Conservation (phyloP, 2,888 invertebrate species). For the Ferdinandea cuprea region DNA sequence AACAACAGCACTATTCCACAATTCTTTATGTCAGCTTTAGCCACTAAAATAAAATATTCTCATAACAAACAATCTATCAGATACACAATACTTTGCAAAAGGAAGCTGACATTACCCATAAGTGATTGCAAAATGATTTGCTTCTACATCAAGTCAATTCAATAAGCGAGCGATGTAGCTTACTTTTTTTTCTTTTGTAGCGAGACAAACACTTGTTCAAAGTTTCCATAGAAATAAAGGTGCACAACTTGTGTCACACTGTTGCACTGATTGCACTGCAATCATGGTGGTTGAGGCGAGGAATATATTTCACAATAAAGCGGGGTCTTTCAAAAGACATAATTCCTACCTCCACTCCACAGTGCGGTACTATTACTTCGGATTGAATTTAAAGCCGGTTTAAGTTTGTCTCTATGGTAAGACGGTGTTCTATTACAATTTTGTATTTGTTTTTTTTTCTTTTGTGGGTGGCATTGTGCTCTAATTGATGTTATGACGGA, state of each 20-base stretch:
- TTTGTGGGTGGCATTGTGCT: slow-evolving; percentile 66
- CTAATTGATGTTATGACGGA: slow-evolving; percentile 61
- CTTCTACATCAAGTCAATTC: slow-evolving; percentile 57
- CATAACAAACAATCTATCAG: slow-evolving; percentile 66
- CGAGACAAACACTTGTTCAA: slow-evolving; percentile 62
- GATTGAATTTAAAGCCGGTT: slow-evolving; percentile 18
- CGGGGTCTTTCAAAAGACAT: slow-evolving; percentile 56
- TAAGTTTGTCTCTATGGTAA: not conserved
- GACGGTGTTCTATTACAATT: slow-evolving; percentile 20
- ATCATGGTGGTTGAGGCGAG: slow-evolving; percentile 9
- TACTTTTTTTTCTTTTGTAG: slow-evolving; percentile 9
- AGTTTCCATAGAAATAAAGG: slow-evolving; percentile 45
- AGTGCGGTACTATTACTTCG: slow-evolving; percentile 13
- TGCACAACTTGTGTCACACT: slow-evolving; percentile 54
- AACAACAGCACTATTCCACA: too few relatives aligned
- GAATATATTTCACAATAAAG: slow-evolving; percentile 48
- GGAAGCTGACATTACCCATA: slow-evolving; percentile 60
- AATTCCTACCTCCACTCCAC: not conserved
- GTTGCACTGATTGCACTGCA: slow-evolving; percentile 46
- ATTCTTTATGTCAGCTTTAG: too few relatives aligned
- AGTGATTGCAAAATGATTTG: slow-evolving; percentile 65
- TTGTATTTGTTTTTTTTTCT: too few relatives aligned
- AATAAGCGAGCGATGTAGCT: slow-evolving; percentile 23
- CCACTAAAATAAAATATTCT: slow-evolving; percentile 38
- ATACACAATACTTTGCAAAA: slow-evolving; percentile 68